A percentile compares a stretch with the other conserved stretches of the same genome.
Conservation (phyloP, 64 coral and sea anemone genomes). For the Pachyseris speciosa region DNA sequence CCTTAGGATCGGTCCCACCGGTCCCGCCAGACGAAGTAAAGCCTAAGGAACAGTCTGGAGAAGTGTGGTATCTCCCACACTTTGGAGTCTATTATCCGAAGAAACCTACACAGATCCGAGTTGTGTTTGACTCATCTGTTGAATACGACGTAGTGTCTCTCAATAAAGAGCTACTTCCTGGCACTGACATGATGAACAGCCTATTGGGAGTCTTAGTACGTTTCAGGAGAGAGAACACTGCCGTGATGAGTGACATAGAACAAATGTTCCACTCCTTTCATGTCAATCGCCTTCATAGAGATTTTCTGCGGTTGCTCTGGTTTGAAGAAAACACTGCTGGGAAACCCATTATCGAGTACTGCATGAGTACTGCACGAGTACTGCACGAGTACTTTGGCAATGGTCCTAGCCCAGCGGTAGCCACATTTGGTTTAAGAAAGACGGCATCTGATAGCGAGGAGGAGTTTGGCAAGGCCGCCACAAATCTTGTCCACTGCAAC, state of each 20-base stretch:
- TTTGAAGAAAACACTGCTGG: constrained; percentile 6
- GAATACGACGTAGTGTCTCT: background rate
- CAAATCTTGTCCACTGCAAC: constrained; percentile 1
- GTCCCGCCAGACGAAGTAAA: too few relatives aligned
- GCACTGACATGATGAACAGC: background rate
- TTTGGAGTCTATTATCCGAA: background rate
- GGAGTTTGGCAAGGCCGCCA: background rate
- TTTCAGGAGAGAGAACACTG: constrained; percentile 33
- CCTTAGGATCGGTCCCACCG: too few relatives aligned
- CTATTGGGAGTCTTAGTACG: constrained; percentile 26
- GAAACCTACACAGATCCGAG: constrained; percentile 22
- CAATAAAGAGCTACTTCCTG: background rate
- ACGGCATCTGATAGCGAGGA: background rate
- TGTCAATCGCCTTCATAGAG: constrained; percentile 18
- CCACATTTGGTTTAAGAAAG: too few relatives aligned
- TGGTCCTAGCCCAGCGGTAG: too few relatives aligned
- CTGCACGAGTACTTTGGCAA: too few relatives aligned
- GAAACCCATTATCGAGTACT: background rate
- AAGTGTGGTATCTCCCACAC: constrained; percentile 23
- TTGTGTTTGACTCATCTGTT: background rate
- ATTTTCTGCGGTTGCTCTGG: constrained; percentile 37
- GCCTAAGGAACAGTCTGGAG: too few relatives aligned
- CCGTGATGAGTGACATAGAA: constrained; percentile 29
- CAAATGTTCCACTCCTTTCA: constrained; percentile 53
- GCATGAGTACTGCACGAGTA: too few relatives aligned